Evolutionary conservation across 2,888 invertebrate species (phyloP).

Genomic region (Athalia circularis): DNA sequence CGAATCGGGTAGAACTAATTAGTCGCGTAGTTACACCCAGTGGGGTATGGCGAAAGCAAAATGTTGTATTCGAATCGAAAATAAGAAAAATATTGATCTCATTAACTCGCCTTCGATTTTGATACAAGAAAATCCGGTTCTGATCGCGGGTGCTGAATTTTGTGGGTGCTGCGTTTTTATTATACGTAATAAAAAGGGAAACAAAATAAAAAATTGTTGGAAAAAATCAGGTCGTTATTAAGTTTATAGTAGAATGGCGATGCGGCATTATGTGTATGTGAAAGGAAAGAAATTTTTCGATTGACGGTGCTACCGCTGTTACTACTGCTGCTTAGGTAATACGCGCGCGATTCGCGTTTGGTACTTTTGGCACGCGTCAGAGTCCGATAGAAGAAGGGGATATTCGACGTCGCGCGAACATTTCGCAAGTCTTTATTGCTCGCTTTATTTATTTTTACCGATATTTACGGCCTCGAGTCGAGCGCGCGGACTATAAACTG

Average conservation of each 20-base stretch:
- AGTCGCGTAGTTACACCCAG: neutral
- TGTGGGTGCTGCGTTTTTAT: too few relatives aligned
- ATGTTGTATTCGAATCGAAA: neutral
- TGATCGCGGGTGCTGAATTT: too few relatives aligned
- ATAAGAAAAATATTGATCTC: too few relatives aligned
- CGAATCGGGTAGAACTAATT: slow-evolving; percentile 37
- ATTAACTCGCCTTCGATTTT: too few relatives aligned
- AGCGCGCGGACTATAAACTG: slow-evolving; percentile 29
- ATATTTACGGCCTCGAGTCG: slow-evolving; percentile 37
- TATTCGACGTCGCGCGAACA: slow-evolving; percentile 54
- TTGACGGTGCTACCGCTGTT: too few relatives aligned
- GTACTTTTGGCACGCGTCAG: slow-evolving; percentile 37
- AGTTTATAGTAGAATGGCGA: too few relatives aligned
- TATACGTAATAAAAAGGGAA: too few relatives aligned
- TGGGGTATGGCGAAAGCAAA: neutral
- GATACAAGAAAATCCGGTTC: too few relatives aligned
- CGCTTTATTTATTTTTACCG: slow-evolving; percentile 42
- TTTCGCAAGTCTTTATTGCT: slow-evolving; percentile 43
- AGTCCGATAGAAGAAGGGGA: slow-evolving; percentile 48
- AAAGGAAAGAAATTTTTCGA: neutral
- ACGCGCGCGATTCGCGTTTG: slow-evolving; percentile 19
- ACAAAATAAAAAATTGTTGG: too few relatives aligned
- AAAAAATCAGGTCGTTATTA: too few relatives aligned
- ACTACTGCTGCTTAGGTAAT: neutral
- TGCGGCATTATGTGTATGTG: too few relatives aligned